A percentile compares a stretch with the other conserved stretches of the same genome.
Conservation (phyloP, 2,113 vertebrate species). For the Ivindomyrus marchei region DNA sequence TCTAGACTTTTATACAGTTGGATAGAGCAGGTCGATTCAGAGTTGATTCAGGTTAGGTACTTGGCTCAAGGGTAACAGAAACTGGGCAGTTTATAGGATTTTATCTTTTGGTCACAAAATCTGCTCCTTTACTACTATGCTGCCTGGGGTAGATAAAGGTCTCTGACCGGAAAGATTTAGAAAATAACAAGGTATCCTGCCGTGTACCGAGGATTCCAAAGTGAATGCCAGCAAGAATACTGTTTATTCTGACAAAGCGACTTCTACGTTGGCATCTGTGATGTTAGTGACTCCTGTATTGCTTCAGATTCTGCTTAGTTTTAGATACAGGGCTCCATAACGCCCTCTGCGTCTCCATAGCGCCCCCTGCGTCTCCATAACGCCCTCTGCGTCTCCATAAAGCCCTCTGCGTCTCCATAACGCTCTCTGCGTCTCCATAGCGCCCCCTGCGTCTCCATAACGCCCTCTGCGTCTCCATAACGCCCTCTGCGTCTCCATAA, state of each 20-base stretch:
- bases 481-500: not conserved
- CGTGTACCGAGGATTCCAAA: too few relatives aligned
- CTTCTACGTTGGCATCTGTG: too few relatives aligned
- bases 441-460: not conserved
- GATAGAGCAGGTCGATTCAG: not conserved
- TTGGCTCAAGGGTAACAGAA: not conserved
- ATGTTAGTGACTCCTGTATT: not conserved
- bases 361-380: not conserved
- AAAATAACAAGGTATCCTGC: not conserved
- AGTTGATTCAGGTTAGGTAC: not conserved
- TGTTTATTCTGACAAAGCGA: not conserved
- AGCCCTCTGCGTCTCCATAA: not conserved
- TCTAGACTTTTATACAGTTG: not conserved
- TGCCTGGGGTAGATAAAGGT: not conserved
- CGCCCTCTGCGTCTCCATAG: not conserved
- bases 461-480: not conserved
- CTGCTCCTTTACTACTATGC: not conserved
- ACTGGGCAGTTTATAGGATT: not conserved
- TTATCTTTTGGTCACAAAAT: not conserved
- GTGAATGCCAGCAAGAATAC: not conserved
- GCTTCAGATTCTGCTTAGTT: not conserved
- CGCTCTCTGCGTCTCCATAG: too few relatives aligned
- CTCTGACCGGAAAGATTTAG: not conserved
- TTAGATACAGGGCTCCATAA: not conserved
- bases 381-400: not conserved